A percentile compares a stretch with the other conserved stretches of the same genome.
Conservation (phyloP, 2,888 invertebrate species). For the Mythimna vitellina region DNA sequence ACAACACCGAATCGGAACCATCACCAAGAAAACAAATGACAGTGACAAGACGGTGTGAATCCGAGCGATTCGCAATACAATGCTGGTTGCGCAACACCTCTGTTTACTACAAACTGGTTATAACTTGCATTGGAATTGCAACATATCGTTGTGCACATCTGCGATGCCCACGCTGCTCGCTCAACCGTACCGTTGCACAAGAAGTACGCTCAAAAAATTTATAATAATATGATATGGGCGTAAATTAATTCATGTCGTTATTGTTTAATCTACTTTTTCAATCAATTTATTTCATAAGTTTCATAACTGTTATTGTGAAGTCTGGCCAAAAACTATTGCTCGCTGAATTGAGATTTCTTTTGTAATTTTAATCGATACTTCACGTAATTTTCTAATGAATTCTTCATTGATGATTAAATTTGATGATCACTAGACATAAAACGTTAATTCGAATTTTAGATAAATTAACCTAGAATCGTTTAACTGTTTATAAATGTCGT, state of each 20-base stretch:
- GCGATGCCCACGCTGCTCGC: constrained; percentile 66
- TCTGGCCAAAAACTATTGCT: background rate
- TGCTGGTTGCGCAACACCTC: constrained; percentile 65
- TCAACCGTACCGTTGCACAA: constrained; percentile 64
- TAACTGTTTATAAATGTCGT: background rate
- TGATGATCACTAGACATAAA: background rate
- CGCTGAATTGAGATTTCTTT: background rate
- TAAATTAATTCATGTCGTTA: constrained; percentile 53
- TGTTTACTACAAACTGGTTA: constrained; percentile 68
- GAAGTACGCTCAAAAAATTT: constrained; percentile 54
- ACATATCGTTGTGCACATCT: constrained; percentile 70
- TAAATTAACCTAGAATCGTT: background rate
- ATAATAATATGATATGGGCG: constrained; percentile 34
- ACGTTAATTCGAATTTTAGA: background rate
- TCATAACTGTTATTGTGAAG: constrained; percentile 25
- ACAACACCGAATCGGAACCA: constrained; percentile 54
- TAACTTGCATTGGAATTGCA: constrained; percentile 72
- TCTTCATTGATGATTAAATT: background rate
- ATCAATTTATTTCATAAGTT: constrained; percentile 36
- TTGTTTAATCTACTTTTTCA: constrained; percentile 50
- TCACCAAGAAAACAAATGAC: constrained; percentile 50
- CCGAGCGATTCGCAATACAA: constrained; percentile 65
- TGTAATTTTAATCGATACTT: background rate
- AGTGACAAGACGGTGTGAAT: constrained; percentile 48
- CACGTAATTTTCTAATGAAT: background rate